These are phyloP conservation scores for Diploptera punctata DNA, from an alignment of 2,888 invertebrate genomes.

Conservation along the genomic window DNA sequence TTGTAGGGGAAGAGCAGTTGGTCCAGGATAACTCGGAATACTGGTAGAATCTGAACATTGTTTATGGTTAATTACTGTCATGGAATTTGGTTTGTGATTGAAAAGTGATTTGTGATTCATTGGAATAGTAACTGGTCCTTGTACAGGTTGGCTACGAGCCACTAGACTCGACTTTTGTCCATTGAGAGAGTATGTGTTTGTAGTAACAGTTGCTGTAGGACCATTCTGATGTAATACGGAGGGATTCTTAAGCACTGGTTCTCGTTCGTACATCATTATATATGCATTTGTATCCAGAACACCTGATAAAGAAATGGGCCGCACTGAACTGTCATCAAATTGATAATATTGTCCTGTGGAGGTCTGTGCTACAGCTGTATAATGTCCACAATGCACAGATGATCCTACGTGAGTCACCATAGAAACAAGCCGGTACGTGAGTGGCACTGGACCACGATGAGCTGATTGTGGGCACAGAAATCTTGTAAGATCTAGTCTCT, in stretches of 20 bases:
- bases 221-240: not conserved
- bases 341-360: conserved; percentile 85
- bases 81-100: conserved; percentile 7
- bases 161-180: not conserved
- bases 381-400: conserved; percentile 93
- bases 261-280: conserved; percentile 89
- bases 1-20: conserved; percentile 31
- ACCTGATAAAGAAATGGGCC: conserved; percentile 75
- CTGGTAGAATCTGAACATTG: not conserved
- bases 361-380: conserved; percentile 87
- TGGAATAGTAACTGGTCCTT: not conserved
- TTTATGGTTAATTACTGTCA: not conserved
- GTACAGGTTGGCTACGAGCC: not conserved
- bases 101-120: not conserved
- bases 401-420: conserved; percentile 93
- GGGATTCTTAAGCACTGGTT: conserved; percentile 48
- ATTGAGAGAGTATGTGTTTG: not conserved
- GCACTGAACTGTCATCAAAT: conserved; percentile 89
- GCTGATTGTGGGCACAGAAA: conserved; percentile 54
- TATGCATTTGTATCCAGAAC: conserved; percentile 89
- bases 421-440: conserved; percentile 82
- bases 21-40: not conserved
- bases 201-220: conserved; percentile 2
- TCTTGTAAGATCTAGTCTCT: conserved; percentile 77
- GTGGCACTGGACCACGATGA: conserved; percentile 49